Percentiles rank a stretch among this genome's conserved stretches.
Evolutionary conservation across 2,113 vertebrate species (phyloP).

Genomic region (Argyrosomus japonicus): DNA sequence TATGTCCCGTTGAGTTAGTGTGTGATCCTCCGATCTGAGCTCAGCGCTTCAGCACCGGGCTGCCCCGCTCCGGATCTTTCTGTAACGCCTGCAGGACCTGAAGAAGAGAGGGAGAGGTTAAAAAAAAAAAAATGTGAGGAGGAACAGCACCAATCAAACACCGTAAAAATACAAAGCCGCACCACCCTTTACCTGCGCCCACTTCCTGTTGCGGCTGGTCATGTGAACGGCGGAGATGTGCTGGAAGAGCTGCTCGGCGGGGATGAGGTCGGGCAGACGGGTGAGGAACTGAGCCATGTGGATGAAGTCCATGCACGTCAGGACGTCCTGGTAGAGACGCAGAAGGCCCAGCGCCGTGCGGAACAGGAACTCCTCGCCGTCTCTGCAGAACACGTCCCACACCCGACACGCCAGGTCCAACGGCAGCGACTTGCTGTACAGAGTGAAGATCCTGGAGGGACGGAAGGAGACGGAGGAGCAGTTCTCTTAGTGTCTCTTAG

Average conservation of each 20-base stretch:
- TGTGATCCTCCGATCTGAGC: slow-evolving; percentile 13
- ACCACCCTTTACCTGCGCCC: slow-evolving; percentile 88
- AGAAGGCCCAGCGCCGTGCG: slow-evolving; percentile 93
- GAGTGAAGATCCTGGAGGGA: slow-evolving; percentile 92
- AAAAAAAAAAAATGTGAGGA: too few species aligned
- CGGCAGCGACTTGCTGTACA: slow-evolving; percentile 95
- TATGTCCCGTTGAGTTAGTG: background rate
- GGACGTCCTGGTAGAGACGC: slow-evolving; percentile 91
- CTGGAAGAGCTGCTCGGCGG: slow-evolving; percentile 89
- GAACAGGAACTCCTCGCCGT: slow-evolving; percentile 96
- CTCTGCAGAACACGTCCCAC: slow-evolving; percentile 97
- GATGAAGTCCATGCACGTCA: slow-evolving; percentile 97
- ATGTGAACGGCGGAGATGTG: slow-evolving; percentile 92
- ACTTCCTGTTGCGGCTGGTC: slow-evolving; percentile 94
- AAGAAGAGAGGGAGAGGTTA: slow-evolving; percentile 3
- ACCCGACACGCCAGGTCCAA: slow-evolving; percentile 95
- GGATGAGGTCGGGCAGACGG: slow-evolving; percentile 91
- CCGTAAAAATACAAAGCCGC: background rate
- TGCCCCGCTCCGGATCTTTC: slow-evolving; percentile 90
- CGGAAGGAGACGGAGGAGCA: background rate
- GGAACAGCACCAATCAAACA: background rate
- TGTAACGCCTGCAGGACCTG: slow-evolving; percentile 92
- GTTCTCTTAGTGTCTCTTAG: too few species aligned
- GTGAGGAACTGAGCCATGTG: slow-evolving; percentile 97
- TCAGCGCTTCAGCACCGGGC: slow-evolving; percentile 90